A percentile compares a stretch with the other conserved stretches of the same genome.
phyloP scores from a whole-genome alignment of 2,888 invertebrate species.

The Orchesellides sinensis region DNA sequence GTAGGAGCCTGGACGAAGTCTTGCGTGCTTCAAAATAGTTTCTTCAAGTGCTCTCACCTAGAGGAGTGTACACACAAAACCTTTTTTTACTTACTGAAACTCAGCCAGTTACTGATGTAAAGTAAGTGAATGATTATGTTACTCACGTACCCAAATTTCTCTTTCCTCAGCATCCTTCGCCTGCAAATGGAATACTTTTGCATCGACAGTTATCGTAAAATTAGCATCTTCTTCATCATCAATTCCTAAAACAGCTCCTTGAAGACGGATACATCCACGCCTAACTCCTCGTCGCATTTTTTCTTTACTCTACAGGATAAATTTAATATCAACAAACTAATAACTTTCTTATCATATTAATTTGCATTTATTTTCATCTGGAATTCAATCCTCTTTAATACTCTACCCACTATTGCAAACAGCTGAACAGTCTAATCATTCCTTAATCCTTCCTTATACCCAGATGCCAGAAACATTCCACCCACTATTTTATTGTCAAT shows the following conservation, averaged over 20 bases:
- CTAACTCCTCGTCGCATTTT: slow-evolving; percentile 99
- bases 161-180: slow-evolving; percentile 96
- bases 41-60: slow-evolving; percentile 93
- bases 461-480: no score
- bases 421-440: no score
- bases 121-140: neutral
- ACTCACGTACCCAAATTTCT: slow-evolving; percentile 86
- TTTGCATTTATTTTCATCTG: no score
- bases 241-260: slow-evolving; percentile 98
- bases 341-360: no score
- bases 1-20: slow-evolving; percentile 74
- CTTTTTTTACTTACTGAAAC: neutral
- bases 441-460: no score
- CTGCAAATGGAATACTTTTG: slow-evolving; percentile 99
- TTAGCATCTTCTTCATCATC: slow-evolving; percentile 99
- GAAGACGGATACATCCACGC: slow-evolving; percentile 96
- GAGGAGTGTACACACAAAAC: neutral
- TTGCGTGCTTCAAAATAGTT: slow-evolving; percentile 91
- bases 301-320: slow-evolving; percentile 97
- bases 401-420: no score
- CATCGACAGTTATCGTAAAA: slow-evolving; percentile 99
- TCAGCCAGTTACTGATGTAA: neutral
- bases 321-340: no score
- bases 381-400: no score
- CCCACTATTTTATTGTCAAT: no score